Base-by-base conservation (phyloP, 2,888 invertebrate species). In the Polia nebulosa region DNA sequence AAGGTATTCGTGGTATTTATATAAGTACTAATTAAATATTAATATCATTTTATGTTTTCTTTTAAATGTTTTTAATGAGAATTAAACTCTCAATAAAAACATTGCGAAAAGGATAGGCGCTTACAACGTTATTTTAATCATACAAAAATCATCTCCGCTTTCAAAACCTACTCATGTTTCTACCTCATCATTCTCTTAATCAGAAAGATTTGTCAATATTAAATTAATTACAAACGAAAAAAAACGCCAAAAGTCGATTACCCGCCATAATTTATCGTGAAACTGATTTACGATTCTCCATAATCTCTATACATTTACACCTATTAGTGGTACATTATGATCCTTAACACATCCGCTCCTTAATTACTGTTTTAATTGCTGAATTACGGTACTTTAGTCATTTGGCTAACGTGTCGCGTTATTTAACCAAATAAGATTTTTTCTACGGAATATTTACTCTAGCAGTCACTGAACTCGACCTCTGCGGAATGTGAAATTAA, bases 381-480 rank as follows among this genome's bases (percentile, higher is more conserved):
- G 22, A 7, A 45, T 63, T 63, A 67, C 78, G 81, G 72, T 78
- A 78, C 63, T 64, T 63, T 22, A 53, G 56, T 60, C n/a, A 63
- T 80, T 76, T 66, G 45, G 63, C 59, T 66, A 60, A 75, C 59
- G 34, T 62, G 74, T 65, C 72, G 29, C 45, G 52, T 36, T 51
- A 36, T 60, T 49, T 58, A 73, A 63, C n/a, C 27, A 65, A 70
- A 78, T 58, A 53, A 61, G 41, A 20, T 17, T 32, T 29, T 51
- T 9, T 47, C 22, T n/a, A 52, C 20, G 36, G 22, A 45, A 53
- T 68, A 39, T 75, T 45, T 61, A 41, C n/a, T 41, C 7, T 25
- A 57, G 49, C 47, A 77, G 59, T 51, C 62, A 62, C 41, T 70
- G 20, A 51, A 64, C 73, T 55, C 11, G 17, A 13, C n/a, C 17